Evolutionary conservation across 1,140 invertebrate species (phyloP).

Genomic region (Lucilia sericata): DNA sequence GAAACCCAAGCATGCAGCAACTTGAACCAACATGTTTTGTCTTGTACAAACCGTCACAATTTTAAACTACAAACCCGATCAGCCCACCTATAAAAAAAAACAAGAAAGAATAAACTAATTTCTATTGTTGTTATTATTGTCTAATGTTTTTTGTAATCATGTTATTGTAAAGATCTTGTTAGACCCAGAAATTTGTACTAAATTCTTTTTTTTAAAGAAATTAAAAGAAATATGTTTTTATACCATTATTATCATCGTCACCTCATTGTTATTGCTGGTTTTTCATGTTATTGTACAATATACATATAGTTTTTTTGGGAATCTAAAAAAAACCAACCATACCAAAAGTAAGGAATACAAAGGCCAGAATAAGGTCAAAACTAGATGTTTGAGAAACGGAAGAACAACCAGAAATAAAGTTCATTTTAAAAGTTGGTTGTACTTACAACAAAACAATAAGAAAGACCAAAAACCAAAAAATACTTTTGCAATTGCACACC

Average conservation of each 20-base stretch:
- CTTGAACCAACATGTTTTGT: slow-evolving; percentile 23
- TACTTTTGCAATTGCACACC: slow-evolving; percentile 5
- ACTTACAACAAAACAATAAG: background rate
- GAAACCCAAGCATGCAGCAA: background rate
- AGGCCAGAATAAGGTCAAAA: slow-evolving; percentile 38
- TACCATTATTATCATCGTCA: background rate
- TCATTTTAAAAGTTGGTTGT: background rate
- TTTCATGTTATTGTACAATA: background rate
- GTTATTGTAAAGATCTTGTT: background rate
- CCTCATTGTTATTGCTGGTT: background rate
- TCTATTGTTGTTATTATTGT: slow-evolving; percentile 17
- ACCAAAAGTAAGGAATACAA: slow-evolving; percentile 11
- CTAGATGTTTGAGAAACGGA: slow-evolving; percentile 2
- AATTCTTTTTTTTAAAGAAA: background rate
- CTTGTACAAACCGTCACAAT: background rate
- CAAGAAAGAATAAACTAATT: background rate
- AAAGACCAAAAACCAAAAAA: background rate
- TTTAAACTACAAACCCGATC: background rate
- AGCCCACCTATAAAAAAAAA: background rate
- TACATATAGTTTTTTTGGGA: slow-evolving; percentile 34
- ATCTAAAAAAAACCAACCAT: background rate
- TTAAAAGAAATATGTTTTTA: background rate
- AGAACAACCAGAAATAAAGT: slow-evolving; percentile 19
- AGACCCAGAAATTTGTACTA: background rate
- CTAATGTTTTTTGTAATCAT: background rate